These are phyloP conservation scores for Tigriopus californicus DNA, from an alignment of 2,888 invertebrate genomes.

Conservation along the genomic window DNA sequence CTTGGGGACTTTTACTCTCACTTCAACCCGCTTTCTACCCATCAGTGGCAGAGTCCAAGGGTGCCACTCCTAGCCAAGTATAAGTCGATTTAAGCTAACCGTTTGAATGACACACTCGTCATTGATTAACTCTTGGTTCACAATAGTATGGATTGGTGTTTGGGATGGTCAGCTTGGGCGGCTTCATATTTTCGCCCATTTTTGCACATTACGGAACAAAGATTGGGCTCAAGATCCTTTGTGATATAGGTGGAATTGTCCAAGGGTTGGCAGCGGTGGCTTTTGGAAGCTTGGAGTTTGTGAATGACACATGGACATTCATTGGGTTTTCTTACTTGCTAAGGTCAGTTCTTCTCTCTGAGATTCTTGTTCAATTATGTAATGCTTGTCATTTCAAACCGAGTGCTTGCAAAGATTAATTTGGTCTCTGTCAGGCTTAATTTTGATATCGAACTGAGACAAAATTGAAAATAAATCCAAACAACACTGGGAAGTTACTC, in stretches of 20 bases:
- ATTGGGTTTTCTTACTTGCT: neutral
- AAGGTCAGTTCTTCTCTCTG: too few species aligned
- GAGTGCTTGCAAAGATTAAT: too few species aligned
- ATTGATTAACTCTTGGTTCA: too few species aligned
- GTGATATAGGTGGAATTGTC: neutral
- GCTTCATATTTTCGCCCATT: neutral
- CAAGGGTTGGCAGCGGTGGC: neutral
- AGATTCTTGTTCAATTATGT: too few species aligned
- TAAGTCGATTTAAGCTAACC: too few species aligned
- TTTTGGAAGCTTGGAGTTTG: neutral
- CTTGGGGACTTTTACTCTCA: neutral
- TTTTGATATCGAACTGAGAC: too few species aligned
- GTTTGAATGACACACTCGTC: too few species aligned
- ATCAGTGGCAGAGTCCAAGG: neutral
- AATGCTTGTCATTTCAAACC: too few species aligned
- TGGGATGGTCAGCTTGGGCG: neutral
- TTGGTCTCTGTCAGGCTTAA: too few species aligned
- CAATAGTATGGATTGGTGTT: neutral
- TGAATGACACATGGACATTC: neutral
- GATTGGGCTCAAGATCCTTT: neutral
- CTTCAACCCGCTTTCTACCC: neutral
- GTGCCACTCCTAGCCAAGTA: neutral
- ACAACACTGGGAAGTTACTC: too few species aligned
- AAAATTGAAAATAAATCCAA: too few species aligned
- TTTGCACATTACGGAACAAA: neutral